A percentile compares a stretch with the other conserved stretches of the same genome.
Evolutionary conservation across 2,888 invertebrate species (phyloP).

Genomic region (Bugula neritina): DNA sequence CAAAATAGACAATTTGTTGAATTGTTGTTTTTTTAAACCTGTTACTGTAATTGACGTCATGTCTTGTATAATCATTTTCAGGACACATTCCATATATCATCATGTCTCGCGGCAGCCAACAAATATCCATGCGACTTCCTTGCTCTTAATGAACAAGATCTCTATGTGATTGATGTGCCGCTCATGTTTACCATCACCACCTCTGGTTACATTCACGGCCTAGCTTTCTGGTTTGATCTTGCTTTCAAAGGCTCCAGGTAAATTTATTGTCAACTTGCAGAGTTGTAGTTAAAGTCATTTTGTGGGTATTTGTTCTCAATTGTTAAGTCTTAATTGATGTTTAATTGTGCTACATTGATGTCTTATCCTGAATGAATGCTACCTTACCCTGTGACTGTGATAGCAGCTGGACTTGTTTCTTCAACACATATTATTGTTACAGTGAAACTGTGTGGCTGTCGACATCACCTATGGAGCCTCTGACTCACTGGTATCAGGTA

Average conservation of each 20-base stretch:
- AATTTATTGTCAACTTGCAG: too few relatives aligned
- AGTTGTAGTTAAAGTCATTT: too few relatives aligned
- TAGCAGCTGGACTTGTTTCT: too few relatives aligned
- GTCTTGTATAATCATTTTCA: constrained; percentile 34
- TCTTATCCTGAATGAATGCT: too few relatives aligned
- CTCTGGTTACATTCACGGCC: constrained; percentile 88
- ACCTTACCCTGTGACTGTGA: too few relatives aligned
- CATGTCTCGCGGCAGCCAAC: constrained; percentile 89
- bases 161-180: constrained; percentile 91
- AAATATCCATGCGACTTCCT: constrained; percentile 90
- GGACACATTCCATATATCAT: constrained; percentile 95
- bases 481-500: constrained; percentile 99
- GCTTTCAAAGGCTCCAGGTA: constrained; percentile 73
- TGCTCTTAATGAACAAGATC: constrained; percentile 82
- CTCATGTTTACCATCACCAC: constrained; percentile 84
- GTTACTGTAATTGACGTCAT: too few relatives aligned
- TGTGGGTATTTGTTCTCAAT: too few relatives aligned
- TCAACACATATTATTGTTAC: too few relatives aligned
- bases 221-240: constrained; percentile 99
- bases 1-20: too few relatives aligned
- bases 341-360: too few relatives aligned
- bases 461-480: constrained; percentile 91
- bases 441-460: constrained; percentile 88
- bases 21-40: too few relatives aligned
- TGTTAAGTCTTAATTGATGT: too few relatives aligned